A percentile compares a stretch with the other conserved stretches of the same genome.
These are phyloP conservation scores for Chamaea fasciata DNA, from an alignment of 2,113 vertebrate genomes.

Conservation along the genomic window DNA sequence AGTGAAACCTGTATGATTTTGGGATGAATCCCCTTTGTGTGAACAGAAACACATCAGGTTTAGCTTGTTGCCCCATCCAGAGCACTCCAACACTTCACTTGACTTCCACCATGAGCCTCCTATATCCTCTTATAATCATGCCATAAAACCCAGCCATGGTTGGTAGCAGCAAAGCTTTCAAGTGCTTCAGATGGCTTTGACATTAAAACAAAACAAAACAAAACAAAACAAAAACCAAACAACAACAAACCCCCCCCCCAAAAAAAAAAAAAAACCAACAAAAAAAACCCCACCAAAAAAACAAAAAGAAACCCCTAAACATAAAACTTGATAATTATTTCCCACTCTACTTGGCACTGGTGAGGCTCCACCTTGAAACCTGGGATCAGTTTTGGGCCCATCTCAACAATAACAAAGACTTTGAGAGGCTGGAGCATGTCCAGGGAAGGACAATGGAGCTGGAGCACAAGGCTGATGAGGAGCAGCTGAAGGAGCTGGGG, in stretches of 20 bases:
- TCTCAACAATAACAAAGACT: neutral
- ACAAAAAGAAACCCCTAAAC: neutral
- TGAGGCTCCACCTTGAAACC: neutral
- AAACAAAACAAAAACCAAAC: too few relatives aligned
- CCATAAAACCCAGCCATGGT: neutral
- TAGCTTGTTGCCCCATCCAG: neutral
- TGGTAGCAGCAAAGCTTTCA: neutral
- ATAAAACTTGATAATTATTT: neutral
- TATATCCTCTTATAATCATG: neutral
- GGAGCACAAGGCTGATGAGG: neutral
- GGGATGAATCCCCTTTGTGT: neutral
- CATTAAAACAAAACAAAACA: neutral
- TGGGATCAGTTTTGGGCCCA: neutral
- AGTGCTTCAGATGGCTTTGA: neutral
- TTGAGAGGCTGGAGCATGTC: rapidly evolving
- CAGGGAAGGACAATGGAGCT: neutral
- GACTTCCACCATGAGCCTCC: neutral
- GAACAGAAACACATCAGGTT: neutral
- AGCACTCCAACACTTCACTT: neutral
- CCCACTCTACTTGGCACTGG: rapidly evolving
- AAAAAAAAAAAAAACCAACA: too few relatives aligned
- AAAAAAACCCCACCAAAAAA: neutral
- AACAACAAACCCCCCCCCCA: neutral
- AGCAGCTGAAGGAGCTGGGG: neutral
- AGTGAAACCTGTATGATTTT: neutral